Base-by-base conservation (phyloP, 2,888 invertebrate genomes). In the Erebia ligea region DNA sequence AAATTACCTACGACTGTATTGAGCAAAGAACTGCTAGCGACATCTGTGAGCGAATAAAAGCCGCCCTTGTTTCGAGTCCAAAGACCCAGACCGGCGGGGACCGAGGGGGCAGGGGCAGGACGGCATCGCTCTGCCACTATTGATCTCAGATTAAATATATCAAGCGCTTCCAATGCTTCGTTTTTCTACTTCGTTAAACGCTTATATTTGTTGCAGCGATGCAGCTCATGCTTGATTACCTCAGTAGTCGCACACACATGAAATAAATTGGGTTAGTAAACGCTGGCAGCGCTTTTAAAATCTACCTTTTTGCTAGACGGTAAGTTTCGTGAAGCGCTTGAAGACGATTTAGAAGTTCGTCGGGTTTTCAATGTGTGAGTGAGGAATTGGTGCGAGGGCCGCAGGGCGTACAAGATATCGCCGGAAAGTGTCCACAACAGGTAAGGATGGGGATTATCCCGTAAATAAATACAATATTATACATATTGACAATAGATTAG, bases 71-170 rank as follows among this genome's bases (percentile, higher is more conserved):
- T 77, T 65, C 50, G 64, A 82, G 88, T 86, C 88, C 89, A 89
- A 89, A 89, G 88, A 87, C 86, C 88, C 85, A 80, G 71, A 66
- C 73, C 78, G 78, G 68, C 73, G 78, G 78, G 82, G 81, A 81
- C 78, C 71, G 78, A 78, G 81, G 81, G 82, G 79, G 73, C 74
- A 76, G 80, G 81, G 83, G 81, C 77, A 78, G 77, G 76, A 81
- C 82, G 86, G 84, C 87, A 82, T 77, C 86, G 89, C 87, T 75
- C 82, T 79, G 86, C 86, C 42, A 62, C 66, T 90, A 91, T 91
- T 84, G 89, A 90, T 90, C 87, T 79, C 71, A 69, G 57, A 59
- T 61, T 52, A 50, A 63, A n/a, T 67, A 56, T 70, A 45, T 71
- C 17, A 67, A 87, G 84, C 88, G 82, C 77, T 82, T 77, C 64